Percentiles rank a stretch among this genome's conserved stretches.
Evolutionary conservation across 1,140 invertebrate species (phyloP).

Genomic region (Pseudomyrmex sp.): DNA sequence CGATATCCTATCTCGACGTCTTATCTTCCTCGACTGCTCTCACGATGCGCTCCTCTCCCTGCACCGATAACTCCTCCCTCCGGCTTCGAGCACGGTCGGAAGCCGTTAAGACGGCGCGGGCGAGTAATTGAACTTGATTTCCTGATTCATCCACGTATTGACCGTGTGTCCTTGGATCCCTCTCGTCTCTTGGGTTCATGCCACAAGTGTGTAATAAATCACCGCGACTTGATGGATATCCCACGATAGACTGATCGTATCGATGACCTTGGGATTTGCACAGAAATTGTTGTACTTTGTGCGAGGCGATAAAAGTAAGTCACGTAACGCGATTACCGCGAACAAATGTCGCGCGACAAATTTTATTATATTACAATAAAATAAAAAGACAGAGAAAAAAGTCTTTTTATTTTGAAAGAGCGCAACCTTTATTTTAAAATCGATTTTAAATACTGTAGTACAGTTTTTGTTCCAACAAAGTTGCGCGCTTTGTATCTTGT

Average conservation of each 20-base stretch:
- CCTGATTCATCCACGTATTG: not conserved
- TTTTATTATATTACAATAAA: not conserved
- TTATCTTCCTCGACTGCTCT: not conserved
- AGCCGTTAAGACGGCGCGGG: not conserved
- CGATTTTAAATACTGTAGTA: too few species aligned
- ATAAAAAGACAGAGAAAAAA: too few species aligned
- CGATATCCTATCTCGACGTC: not conserved
- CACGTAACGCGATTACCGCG: not conserved
- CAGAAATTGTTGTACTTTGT: not conserved
- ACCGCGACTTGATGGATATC: slow-evolving; percentile 21
- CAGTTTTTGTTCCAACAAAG: too few species aligned
- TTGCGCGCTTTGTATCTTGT: too few species aligned
- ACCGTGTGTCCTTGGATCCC: slow-evolving; percentile 31
- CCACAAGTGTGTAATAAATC: slow-evolving; percentile 53
- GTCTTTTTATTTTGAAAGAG: too few species aligned
- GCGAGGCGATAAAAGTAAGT: not conserved
- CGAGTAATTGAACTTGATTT: slow-evolving; percentile 47
- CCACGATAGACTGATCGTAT: not conserved
- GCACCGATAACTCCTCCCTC: not conserved
- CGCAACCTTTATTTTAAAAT: too few species aligned
- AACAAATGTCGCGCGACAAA: not conserved
- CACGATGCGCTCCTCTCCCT: not conserved
- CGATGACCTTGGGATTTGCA: not conserved
- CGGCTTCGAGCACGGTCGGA: not conserved
- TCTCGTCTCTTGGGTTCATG: not conserved